Conservation (phyloP, 2,113 vertebrate species). For the Ramphastos sulfuratus region DNA sequence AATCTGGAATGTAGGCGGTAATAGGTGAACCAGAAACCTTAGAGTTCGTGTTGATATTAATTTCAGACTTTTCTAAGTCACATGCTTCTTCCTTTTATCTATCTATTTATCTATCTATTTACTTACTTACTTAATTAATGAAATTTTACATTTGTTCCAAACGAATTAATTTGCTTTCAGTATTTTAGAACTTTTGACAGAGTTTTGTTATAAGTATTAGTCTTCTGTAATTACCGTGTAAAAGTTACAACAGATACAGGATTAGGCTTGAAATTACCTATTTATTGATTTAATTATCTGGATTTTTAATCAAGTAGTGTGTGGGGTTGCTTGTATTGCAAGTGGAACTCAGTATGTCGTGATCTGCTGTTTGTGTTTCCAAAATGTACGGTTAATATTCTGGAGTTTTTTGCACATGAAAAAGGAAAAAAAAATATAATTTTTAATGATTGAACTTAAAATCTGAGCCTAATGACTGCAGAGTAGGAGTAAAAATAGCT, state of each 20-base stretch:
- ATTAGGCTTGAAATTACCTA: not conserved
- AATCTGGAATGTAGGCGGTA: not conserved
- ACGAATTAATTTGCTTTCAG: not conserved
- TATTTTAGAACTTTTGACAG: not conserved
- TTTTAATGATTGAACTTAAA: not conserved
- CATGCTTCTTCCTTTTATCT: not conserved
- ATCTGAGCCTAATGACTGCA: not conserved
- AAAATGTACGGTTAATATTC: not conserved
- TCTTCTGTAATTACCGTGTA: not conserved
- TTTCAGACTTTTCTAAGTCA: not conserved
- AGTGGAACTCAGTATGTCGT: not conserved
- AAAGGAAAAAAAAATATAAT: not conserved
- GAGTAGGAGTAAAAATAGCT: not conserved
- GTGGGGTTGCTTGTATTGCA: not conserved
- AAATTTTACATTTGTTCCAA: not conserved
- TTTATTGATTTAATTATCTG: not conserved
- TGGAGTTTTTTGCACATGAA: not conserved
- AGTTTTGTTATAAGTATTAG: not conserved
- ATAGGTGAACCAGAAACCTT: not conserved
- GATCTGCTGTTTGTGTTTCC: not conserved
- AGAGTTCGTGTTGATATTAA: not conserved
- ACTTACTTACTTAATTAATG: no score
- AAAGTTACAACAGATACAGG: not conserved
- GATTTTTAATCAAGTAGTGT: not conserved
- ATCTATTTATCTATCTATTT: no score